Base-by-base conservation (phyloP, 92 coral and sea anemone species). In the Actinostola sp. region DNA sequence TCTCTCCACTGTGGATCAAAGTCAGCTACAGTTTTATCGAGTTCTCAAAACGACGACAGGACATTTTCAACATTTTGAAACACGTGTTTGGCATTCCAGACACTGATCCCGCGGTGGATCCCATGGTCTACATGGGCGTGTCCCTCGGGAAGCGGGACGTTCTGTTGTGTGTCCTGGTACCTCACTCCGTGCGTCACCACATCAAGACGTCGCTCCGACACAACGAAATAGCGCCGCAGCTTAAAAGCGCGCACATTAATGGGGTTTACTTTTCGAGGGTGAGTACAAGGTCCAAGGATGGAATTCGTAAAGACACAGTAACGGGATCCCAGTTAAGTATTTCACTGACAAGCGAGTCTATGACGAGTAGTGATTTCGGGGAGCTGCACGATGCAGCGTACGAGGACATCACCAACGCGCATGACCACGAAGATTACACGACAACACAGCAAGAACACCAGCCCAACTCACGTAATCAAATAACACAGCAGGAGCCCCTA, bases 1-100 rank as follows among this genome's bases (percentile, higher is more conserved):
- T 87, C 61, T 90, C 83, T 42, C 96, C 92, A 17, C 67, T 90
- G 17, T 90, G 96, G 96, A 72, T 90, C 43, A 83, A 78, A 78
- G 68, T 87, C 62, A 87, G 56, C 23, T 67, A 53, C 39, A 74
- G 49, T 27, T 90, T 90, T 64, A 45, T 79, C 28, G 79, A 88
- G 63, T 90, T 90, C 66, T 71, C 78, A 20, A 69, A 79, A 38
- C 78, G 54, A 71, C 81, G 72, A 8, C 55, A 54, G 66, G 50
- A 59, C 25, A 65, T 90, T 27, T 55, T 90, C 33, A 84, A 76
- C 58, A 57, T 73, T 14, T 45, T 87, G 27, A 83, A 62, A 69
- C 72, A 54, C 54, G 87, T 79, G 39, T 90, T 87, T 35, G 80
- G 79, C n/a, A 75, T 90, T 41, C 96, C 96, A n/a, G 46, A 60